phyloP scores from a whole-genome alignment of 2,113 vertebrate genomes.

The Nanorana parkeri region DNA sequence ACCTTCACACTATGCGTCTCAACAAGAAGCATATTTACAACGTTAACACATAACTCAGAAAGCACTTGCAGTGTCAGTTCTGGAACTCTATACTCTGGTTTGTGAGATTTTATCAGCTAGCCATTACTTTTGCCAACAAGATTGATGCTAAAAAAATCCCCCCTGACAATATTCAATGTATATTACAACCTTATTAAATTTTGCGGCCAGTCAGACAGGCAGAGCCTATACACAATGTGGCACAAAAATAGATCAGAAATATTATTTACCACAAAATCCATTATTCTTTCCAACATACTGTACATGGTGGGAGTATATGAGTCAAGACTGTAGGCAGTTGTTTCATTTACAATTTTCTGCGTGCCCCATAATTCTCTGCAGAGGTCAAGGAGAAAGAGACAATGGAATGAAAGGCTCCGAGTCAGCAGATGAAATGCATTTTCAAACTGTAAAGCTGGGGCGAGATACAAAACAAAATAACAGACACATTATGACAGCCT shows the following conservation, averaged over 20 bases:
- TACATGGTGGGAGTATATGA: constrained; percentile 26
- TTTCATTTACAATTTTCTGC: constrained; percentile 50
- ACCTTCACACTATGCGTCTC: too few relatives aligned
- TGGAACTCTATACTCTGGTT: too few relatives aligned
- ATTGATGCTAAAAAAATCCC: too few relatives aligned
- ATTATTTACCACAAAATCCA: constrained; percentile 34
- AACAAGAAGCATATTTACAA: too few relatives aligned
- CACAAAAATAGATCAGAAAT: constrained; percentile 22
- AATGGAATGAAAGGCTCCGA: constrained; percentile 1
- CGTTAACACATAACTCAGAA: too few relatives aligned
- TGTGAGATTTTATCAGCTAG: too few relatives aligned
- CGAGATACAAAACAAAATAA: constrained; percentile 18
- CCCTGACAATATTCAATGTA: too few relatives aligned
- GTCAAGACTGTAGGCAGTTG: constrained; percentile 28
- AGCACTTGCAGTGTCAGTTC: too few relatives aligned
- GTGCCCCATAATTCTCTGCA: constrained; percentile 44
- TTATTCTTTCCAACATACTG: neutral
- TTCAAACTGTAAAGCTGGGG: constrained; percentile 19
- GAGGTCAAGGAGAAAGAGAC: constrained; percentile 53
- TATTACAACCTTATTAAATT: neutral
- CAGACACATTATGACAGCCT: neutral
- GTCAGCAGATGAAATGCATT: constrained; percentile 45
- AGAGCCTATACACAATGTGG: neutral
- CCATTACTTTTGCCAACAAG: too few relatives aligned
- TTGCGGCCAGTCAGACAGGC: neutral